Evolutionary conservation across 2,888 invertebrate genomes (phyloP).

Genomic region (Deroplatys truncata): DNA sequence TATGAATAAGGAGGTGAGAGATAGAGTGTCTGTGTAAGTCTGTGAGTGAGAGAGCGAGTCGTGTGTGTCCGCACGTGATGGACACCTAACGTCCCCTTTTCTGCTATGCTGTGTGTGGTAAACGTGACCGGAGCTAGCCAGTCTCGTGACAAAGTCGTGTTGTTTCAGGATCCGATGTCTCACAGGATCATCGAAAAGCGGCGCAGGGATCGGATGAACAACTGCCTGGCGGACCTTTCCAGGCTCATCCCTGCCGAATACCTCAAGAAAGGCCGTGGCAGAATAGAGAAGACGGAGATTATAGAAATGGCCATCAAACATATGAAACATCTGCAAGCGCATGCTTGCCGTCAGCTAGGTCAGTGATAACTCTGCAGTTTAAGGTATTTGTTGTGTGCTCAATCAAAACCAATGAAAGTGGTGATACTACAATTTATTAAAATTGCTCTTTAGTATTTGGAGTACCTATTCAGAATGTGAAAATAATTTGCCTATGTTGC

Average conservation of each 20-base stretch:
- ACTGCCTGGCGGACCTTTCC: constrained; percentile 89
- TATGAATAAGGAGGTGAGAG: constrained; percentile 17
- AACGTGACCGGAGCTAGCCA: not conserved
- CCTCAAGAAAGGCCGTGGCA: constrained; percentile 89
- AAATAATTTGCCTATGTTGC: no score
- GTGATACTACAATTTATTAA: no score
- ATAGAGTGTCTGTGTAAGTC: no score
- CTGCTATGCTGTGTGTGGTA: not conserved
- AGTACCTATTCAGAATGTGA: no score
- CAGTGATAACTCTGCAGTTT: constrained; percentile 11
- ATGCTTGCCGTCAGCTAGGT: constrained; percentile 41
- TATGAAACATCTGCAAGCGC: constrained; percentile 76
- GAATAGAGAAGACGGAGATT: constrained; percentile 96
- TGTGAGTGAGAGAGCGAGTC: not conserved
- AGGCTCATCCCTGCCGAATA: constrained; percentile 90
- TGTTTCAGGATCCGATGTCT: constrained; percentile 89
- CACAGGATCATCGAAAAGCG: constrained; percentile 96
- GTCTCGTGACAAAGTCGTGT: not conserved
- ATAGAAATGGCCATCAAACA: constrained; percentile 97
- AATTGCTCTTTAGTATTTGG: no score
- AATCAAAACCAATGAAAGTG: no score
- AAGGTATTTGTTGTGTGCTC: no score
- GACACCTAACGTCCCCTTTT: not conserved
- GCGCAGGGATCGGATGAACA: constrained; percentile 94
- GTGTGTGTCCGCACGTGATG: not conserved